Percentiles rank a stretch among this genome's conserved stretches.
Evolutionary conservation across 2,888 invertebrate genomes (phyloP).

Genomic region (Incurvaria masculella): DNA sequence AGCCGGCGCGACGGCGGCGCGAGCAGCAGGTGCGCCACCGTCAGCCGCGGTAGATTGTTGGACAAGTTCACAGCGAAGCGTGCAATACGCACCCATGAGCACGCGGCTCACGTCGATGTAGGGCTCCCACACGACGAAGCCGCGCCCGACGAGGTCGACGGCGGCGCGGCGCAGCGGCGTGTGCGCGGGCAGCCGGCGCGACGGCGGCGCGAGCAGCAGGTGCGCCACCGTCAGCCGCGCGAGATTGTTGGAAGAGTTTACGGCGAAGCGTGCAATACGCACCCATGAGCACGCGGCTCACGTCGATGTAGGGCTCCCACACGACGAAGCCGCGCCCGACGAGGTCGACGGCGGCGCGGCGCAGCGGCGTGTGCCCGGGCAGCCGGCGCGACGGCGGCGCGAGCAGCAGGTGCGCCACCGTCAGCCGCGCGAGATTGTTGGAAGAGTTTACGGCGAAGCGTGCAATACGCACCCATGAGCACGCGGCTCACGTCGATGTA

Average conservation of each 20-base stretch:
- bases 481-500: constrained; percentile 58
- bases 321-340: constrained; percentile 97
- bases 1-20: constrained; percentile 94
- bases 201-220: constrained; percentile 82
- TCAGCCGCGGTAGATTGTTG: constrained; percentile 87
- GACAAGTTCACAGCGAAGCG: constrained; percentile 52
- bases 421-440: constrained; percentile 87
- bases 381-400: constrained; percentile 94
- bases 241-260: constrained; percentile 72
- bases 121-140: constrained; percentile 99
- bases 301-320: constrained; percentile 88
- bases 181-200: constrained; percentile 90
- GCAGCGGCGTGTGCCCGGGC: constrained; percentile 89
- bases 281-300: constrained; percentile 43
- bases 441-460: constrained; percentile 52
- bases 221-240: constrained; percentile 93
- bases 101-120: constrained; percentile 58
- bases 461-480: constrained; percentile 34
- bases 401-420: constrained; percentile 83
- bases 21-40: constrained; percentile 83
- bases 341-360: constrained; percentile 95
- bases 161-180: constrained; percentile 94
- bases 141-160: constrained; percentile 94
- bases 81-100: constrained; percentile 35
- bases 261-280: constrained; percentile 39